Evolutionary conservation across 2,113 vertebrate species (phyloP).

Genomic region (Caretta caretta): DNA sequence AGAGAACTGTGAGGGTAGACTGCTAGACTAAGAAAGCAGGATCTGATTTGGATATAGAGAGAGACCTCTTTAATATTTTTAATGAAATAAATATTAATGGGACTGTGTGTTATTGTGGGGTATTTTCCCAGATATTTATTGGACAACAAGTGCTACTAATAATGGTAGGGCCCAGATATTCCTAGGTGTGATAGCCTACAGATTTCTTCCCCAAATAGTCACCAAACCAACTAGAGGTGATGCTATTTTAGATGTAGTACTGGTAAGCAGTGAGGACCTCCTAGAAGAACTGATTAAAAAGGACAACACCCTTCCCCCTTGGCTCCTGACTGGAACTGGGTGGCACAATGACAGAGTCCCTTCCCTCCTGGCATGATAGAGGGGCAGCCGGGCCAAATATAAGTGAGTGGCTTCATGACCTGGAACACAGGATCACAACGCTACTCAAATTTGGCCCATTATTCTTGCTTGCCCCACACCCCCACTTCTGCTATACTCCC

Average conservation of each 20-base stretch:
- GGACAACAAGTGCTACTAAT: neutral
- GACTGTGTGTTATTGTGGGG: neutral
- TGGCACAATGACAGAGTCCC: neutral
- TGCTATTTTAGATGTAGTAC: neutral
- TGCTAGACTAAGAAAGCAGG: neutral
- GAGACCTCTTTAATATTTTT: neutral
- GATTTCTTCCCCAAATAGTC: neutral
- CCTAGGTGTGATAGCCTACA: no score
- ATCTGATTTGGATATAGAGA: neutral
- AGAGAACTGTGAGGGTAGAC: neutral
- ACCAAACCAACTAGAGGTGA: neutral
- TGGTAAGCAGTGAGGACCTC: neutral
- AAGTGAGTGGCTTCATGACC: neutral
- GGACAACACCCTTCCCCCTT: neutral
- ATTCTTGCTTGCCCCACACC: neutral
- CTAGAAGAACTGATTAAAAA: neutral
- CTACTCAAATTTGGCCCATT: neutral
- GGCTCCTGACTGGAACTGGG: neutral
- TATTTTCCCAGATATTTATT: neutral
- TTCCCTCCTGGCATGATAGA: neutral
- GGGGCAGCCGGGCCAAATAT: neutral
- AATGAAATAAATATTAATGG: neutral
- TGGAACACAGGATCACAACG: neutral
- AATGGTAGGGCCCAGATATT: neutral
- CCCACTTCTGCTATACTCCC: neutral